These are phyloP conservation scores for Coracias cyanogaster DNA, from an alignment of 2,797 vertebrate species.

Conservation along the genomic window DNA sequence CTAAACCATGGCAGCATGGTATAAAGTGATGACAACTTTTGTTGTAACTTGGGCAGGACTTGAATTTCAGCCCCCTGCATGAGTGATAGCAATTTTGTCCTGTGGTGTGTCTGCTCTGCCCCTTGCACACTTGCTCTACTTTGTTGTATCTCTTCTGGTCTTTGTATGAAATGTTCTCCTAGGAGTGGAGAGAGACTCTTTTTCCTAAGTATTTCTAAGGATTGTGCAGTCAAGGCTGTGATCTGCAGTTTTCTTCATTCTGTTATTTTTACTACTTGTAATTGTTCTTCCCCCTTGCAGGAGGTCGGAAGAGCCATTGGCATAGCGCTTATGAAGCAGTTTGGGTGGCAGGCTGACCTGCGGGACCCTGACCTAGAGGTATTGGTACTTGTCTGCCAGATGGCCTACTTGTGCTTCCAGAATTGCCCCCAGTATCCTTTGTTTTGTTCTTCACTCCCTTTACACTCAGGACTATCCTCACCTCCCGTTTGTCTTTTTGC, in stretches of 20 bases:
- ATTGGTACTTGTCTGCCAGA: background rate
- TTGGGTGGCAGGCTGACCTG: constrained; percentile 89
- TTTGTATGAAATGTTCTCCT: background rate
- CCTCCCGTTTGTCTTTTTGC: background rate
- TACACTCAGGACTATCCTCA: rapidly evolving
- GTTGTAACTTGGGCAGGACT: background rate
- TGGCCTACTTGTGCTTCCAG: background rate
- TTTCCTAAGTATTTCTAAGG: background rate
- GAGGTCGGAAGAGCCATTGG: constrained; percentile 87
- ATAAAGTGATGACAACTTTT: background rate
- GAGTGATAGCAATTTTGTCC: background rate
- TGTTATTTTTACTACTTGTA: background rate
- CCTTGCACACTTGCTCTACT: background rate
- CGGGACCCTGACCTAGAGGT: constrained; percentile 90
- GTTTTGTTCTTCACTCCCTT: background rate
- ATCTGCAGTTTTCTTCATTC: background rate
- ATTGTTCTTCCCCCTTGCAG: constrained; percentile 68
- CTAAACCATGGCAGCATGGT: background rate
- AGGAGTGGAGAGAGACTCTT: background rate
- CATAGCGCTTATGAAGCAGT: constrained; percentile 80
- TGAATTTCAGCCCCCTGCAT: background rate
- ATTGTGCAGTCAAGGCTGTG: background rate
- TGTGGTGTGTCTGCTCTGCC: background rate
- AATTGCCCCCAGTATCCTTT: background rate
- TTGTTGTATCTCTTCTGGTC: background rate